Conservation (phyloP, 2,797 vertebrate species). For the Hipposideros larvatus region DNA sequence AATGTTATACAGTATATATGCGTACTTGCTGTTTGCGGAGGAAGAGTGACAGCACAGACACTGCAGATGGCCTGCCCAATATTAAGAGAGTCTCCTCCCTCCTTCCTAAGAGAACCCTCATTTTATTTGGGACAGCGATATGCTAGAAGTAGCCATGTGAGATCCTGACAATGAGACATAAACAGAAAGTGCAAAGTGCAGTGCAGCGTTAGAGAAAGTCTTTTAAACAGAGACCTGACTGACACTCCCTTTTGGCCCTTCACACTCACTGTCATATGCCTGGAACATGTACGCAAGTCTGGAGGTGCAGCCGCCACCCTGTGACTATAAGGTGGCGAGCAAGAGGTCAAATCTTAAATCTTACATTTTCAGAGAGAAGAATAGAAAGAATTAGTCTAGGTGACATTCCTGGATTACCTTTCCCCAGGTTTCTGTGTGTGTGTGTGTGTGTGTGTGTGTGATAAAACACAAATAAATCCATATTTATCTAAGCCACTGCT, state of each 20-base stretch:
- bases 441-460: neutral
- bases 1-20: neutral
- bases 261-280: neutral
- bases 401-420: neutral
- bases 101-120: neutral
- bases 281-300: neutral
- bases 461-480: neutral
- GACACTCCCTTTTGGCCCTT: neutral
- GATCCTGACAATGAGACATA: neutral
- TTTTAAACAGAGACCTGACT: neutral
- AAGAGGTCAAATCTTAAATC: neutral
- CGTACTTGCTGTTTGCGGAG: neutral
- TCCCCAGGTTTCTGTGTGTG: neutral
- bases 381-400: neutral
- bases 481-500: neutral
- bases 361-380: neutral
- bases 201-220: neutral
- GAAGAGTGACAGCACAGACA: neutral
- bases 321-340: neutral
- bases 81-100: neutral
- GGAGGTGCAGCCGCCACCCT: neutral
- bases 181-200: neutral
- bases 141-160: neutral
- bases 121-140: neutral
- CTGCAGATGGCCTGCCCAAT: neutral